Evolutionary conservation across 2,113 vertebrate genomes (phyloP).

Genomic region (Tragelaphus strepsiceros): DNA sequence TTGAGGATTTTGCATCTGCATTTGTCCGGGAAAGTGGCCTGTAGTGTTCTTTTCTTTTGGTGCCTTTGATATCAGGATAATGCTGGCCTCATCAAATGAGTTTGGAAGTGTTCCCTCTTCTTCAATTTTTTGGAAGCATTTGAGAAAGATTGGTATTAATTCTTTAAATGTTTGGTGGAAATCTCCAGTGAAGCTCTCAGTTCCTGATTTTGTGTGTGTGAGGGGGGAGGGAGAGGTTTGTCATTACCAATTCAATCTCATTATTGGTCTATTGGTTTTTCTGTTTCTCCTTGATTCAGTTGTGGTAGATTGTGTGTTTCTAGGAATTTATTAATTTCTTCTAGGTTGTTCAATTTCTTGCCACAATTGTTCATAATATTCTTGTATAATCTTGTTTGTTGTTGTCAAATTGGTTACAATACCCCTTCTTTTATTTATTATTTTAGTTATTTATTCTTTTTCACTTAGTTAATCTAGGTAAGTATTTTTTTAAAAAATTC

Average conservation of each 20-base stretch:
- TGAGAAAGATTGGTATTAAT: not conserved
- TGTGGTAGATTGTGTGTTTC: not conserved
- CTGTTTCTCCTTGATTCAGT: too few species aligned
- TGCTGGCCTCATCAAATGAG: not conserved
- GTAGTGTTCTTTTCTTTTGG: not conserved
- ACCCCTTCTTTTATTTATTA: too few species aligned
- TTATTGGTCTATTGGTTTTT: not conserved
- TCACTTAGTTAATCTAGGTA: not conserved
- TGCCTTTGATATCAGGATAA: not conserved
- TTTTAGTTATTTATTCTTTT: not conserved
- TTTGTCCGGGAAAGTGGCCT: not conserved
- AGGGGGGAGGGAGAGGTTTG: not conserved
- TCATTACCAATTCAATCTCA: not conserved
- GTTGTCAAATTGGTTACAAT: not conserved
- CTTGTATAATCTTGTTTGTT: not conserved
- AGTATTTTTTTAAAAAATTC: not conserved
- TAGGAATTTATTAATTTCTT: not conserved
- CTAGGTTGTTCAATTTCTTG: not conserved
- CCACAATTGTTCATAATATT: not conserved
- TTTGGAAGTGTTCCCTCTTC: not conserved
- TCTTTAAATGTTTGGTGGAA: not conserved
- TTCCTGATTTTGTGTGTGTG: not conserved
- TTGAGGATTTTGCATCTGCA: not conserved
- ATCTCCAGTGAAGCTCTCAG: not conserved
- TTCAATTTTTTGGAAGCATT: not conserved